phyloP scores from a whole-genome alignment of 2,888 invertebrate genomes.

The Drosophila robusta region DNA sequence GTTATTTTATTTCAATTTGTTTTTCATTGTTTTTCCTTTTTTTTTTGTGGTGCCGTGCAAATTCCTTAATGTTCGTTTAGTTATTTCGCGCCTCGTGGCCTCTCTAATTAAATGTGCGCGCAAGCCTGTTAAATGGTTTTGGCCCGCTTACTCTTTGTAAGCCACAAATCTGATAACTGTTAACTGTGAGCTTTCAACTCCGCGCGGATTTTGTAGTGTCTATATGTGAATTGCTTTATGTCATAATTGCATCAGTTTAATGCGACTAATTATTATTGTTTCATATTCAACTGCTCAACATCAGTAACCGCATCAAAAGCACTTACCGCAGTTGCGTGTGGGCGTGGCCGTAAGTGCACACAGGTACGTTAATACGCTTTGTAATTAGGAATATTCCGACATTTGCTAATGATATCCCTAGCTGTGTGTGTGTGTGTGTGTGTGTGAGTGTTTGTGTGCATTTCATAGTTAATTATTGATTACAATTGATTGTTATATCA shows the following conservation, averaged over 20 bases:
- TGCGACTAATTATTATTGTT: slow-evolving; percentile 23
- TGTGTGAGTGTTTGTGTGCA: background rate
- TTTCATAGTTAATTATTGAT: background rate
- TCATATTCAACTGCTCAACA: slow-evolving; percentile 26
- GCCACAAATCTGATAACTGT: slow-evolving; percentile 9
- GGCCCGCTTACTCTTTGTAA: slow-evolving; percentile 5
- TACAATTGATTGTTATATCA: slow-evolving; percentile 10
- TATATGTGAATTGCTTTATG: background rate
- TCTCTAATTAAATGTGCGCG: slow-evolving; percentile 55
- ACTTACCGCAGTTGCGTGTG: slow-evolving; percentile 9
- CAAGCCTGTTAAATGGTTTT: slow-evolving; percentile 41
- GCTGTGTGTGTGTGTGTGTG: too few relatives aligned
- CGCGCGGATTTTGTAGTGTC: background rate
- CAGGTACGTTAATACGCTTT: slow-evolving; percentile 46
- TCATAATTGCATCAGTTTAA: slow-evolving; percentile 24
- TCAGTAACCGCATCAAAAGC: background rate
- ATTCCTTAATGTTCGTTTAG: slow-evolving; percentile 28
- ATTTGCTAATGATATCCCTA: background rate
- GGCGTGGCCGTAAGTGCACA: slow-evolving; percentile 25
- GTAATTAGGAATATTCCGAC: slow-evolving; percentile 17
- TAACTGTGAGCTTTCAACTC: background rate
- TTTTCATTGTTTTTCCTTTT: slow-evolving; percentile 1
- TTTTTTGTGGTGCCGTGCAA: slow-evolving; percentile 46
- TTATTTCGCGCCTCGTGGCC: slow-evolving; percentile 15
- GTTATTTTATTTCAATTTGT: slow-evolving; percentile 12